Percentiles rank a stretch among this genome's conserved stretches.
Conservation (phyloP, 2,113 vertebrate species). For the Lophius piscatorius region DNA sequence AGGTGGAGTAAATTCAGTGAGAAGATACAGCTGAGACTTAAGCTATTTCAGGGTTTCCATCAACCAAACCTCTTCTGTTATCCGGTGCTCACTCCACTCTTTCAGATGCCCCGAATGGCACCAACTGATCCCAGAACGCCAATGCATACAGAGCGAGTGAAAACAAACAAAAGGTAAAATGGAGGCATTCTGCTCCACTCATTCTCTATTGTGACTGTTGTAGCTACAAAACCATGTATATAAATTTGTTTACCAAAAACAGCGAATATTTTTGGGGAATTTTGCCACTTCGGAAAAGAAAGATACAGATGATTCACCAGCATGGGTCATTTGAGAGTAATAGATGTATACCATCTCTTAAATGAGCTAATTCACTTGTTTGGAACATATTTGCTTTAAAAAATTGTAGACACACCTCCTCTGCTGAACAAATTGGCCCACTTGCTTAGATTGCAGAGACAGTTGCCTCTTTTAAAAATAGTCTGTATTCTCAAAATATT, state of each 20-base stretch:
- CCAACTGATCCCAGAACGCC: slow-evolving; percentile 60
- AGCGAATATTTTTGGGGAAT: slow-evolving; percentile 1
- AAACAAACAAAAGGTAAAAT: slow-evolving; percentile 33
- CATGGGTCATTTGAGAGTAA: background rate
- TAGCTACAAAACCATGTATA: background rate
- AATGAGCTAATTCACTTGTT: slow-evolving; percentile 6
- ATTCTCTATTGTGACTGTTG: slow-evolving; percentile 1
- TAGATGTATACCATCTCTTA: background rate
- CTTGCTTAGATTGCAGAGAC: slow-evolving; percentile 16
- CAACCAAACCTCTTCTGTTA: slow-evolving; percentile 45
- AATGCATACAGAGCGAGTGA: slow-evolving; percentile 57
- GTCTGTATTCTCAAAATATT: no score
- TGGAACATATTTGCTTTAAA: slow-evolving; percentile 3
- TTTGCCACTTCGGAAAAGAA: background rate
- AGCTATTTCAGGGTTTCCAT: slow-evolving; percentile 42
- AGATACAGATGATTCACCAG: slow-evolving; percentile 6
- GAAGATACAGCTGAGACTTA: slow-evolving; percentile 59
- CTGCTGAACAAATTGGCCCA: slow-evolving; percentile 16
- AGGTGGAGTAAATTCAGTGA: slow-evolving; percentile 44
- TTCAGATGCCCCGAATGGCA: slow-evolving; percentile 56
- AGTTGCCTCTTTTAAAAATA: slow-evolving; percentile 20
- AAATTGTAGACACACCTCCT: background rate
- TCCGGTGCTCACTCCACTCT: slow-evolving; percentile 27
- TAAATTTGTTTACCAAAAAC: slow-evolving; percentile 24
- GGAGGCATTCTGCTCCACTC: slow-evolving; percentile 26